Conservation (phyloP, 2,888 invertebrate genomes). For the Megalurothrips usitatus region DNA sequence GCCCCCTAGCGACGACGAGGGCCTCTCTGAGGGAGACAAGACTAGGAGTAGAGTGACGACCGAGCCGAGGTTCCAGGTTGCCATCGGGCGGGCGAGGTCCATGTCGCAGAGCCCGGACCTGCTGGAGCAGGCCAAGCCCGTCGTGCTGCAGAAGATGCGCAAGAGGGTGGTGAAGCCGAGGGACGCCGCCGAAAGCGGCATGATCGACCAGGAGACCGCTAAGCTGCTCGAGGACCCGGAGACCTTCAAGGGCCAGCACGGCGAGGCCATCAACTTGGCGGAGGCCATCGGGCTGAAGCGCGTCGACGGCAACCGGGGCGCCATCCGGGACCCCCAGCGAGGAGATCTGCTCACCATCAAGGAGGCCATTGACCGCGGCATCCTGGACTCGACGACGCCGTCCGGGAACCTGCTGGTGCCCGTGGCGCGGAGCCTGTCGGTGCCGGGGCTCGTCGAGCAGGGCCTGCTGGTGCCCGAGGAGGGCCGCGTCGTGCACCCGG, state of each 20-base stretch:
- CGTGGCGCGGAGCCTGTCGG: conserved; percentile 70
- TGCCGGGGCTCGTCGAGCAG: conserved; percentile 79
- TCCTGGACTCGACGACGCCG: conserved; percentile 70
- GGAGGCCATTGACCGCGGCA: conserved; percentile 77
- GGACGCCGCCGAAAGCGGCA: conserved; percentile 71
- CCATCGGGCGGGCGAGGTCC: conserved; percentile 58
- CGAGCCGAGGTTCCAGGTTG: conserved; percentile 64
- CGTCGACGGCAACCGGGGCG: conserved; percentile 68
- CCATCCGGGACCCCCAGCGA: conserved; percentile 76
- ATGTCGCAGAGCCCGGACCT: conserved; percentile 54
- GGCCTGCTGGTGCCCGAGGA: conserved; percentile 72
- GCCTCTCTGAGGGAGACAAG: conserved; percentile 54
- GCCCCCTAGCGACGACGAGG: conserved; percentile 43
- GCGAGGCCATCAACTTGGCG: conserved; percentile 62
- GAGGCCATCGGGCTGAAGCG: conserved; percentile 68
- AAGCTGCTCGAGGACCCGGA: conserved; percentile 60
- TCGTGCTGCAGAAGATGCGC: conserved; percentile 70
- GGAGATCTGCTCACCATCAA: conserved; percentile 74
- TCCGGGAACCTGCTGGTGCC: conserved; percentile 70
- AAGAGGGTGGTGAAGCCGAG: conserved; percentile 68
- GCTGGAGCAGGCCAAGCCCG: conserved; percentile 57
- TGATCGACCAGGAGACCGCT: conserved; percentile 73
- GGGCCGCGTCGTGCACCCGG: conserved; percentile 78
- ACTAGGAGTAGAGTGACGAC: conserved; percentile 55
- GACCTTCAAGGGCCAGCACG: conserved; percentile 55